Percentiles rank a stretch among this genome's conserved stretches.
phyloP scores from a whole-genome alignment of 1,140 invertebrate genomes.

The Lordiphosa clarofinis region DNA sequence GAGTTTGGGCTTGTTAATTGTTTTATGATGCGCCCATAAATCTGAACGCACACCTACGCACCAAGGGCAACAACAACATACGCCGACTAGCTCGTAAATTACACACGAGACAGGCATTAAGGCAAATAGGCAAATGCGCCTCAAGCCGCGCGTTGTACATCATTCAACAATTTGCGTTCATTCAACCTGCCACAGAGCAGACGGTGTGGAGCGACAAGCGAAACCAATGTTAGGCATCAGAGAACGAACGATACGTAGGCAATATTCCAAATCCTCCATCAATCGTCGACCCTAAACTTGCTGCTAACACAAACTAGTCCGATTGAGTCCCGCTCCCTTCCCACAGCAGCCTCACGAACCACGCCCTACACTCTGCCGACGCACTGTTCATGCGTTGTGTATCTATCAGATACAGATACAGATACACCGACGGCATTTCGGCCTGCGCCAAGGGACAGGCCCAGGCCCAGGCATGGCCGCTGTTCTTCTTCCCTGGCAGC shows the following conservation, averaged over 20 bases:
- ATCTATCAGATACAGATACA: conserved; percentile 48
- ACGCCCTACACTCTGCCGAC: conserved; percentile 47
- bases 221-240: conserved; percentile 18
- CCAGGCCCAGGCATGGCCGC: conserved; percentile 28
- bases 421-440: conserved; percentile 50
- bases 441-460: neutral
- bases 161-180: conserved; percentile 44
- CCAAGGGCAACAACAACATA: conserved; percentile 35
- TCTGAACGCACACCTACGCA: conserved; percentile 40
- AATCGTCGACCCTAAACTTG: conserved; percentile 40
- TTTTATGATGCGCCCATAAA: conserved; percentile 76
- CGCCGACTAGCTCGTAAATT: conserved; percentile 59
- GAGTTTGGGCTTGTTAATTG: conserved; percentile 76
- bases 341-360: conserved; percentile 28
- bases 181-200: conserved; percentile 11
- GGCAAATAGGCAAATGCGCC: conserved; percentile 62
- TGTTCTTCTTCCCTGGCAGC: conserved; percentile 33
- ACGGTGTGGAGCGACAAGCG: neutral
- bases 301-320: conserved; percentile 38
- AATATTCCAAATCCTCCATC: conserved; percentile 49
- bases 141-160: conserved; percentile 33
- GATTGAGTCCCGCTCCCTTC: neutral
- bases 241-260: conserved; percentile 38
- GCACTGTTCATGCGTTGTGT: conserved; percentile 61
- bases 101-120: conserved; percentile 59